These are phyloP conservation scores for Diphyllodes magnificus DNA, from an alignment of 2,113 vertebrate genomes.

Conservation along the genomic window DNA sequence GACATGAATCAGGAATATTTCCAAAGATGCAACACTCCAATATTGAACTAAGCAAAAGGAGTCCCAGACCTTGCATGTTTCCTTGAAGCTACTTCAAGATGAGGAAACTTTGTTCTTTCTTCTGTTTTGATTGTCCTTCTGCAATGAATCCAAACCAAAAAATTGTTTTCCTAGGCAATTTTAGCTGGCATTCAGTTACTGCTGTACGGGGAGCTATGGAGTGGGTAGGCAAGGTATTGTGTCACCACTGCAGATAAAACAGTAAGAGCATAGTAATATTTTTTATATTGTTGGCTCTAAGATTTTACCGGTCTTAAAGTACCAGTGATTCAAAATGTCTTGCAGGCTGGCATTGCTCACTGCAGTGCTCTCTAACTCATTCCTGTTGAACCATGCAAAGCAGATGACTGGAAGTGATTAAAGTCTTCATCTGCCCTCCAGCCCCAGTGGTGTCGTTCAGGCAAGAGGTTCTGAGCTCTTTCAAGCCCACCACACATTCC, in stretches of 20 bases:
- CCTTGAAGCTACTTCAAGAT: neutral
- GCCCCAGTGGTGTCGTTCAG: slow-evolving; percentile 1
- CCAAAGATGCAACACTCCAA: neutral
- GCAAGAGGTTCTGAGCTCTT: slow-evolving; percentile 28
- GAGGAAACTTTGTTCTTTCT: neutral
- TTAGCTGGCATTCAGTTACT: neutral
- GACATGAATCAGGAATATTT: neutral
- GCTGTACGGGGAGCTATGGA: neutral
- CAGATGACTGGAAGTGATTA: slow-evolving; percentile 48
- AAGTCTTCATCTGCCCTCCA: slow-evolving; percentile 34
- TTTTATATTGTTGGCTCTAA: neutral
- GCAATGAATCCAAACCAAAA: neutral
- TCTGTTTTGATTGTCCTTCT: neutral
- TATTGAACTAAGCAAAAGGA: neutral
- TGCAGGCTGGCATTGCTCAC: neutral
- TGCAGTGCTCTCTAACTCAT: neutral
- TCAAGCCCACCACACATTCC: slow-evolving; percentile 25
- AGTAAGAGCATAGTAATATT: neutral
- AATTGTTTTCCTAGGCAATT: neutral
- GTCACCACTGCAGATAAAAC: neutral
- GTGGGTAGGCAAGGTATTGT: neutral
- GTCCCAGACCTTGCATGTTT: neutral
- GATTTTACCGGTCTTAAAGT: neutral
- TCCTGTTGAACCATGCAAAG: slow-evolving; percentile 3
- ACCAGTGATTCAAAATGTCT: neutral